Percentiles rank a stretch among this genome's conserved stretches.
These are phyloP conservation scores for Gavia stellata DNA, from an alignment of 2,113 vertebrate genomes.

Conservation along the genomic window DNA sequence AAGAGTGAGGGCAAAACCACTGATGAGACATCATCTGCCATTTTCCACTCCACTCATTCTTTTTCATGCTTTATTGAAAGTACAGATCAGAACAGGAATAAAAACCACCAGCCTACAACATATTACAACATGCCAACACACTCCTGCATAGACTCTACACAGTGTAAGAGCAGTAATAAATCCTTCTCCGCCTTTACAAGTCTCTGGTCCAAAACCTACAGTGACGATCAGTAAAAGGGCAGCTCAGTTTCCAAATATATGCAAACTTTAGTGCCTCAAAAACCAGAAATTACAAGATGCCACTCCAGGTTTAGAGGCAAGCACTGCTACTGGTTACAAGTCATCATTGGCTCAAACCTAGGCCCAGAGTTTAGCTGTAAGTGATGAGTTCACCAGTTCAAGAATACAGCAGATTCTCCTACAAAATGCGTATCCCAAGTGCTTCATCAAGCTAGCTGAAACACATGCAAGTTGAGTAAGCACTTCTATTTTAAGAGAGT, in stretches of 20 bases:
- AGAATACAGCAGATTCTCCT: background rate
- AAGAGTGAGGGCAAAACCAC: background rate
- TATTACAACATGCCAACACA: background rate
- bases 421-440: background rate
- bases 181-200: background rate
- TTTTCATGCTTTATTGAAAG: background rate
- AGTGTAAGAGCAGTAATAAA: background rate
- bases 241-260: background rate
- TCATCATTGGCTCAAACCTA: background rate
- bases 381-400: background rate
- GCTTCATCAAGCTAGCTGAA: background rate
- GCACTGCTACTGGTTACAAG: background rate
- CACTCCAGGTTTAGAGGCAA: background rate
- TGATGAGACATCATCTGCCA: background rate
- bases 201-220: background rate
- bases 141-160: background rate
- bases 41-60: background rate
- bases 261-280: background rate
- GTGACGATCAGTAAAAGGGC: background rate
- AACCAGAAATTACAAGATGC: background rate
- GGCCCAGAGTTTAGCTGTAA: background rate
- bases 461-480: background rate
- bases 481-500: background rate
- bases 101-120: background rate
- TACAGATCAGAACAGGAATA: background rate